These are phyloP conservation scores for Apis dorsata DNA, from an alignment of 1,140 invertebrate species.

Conservation along the genomic window DNA sequence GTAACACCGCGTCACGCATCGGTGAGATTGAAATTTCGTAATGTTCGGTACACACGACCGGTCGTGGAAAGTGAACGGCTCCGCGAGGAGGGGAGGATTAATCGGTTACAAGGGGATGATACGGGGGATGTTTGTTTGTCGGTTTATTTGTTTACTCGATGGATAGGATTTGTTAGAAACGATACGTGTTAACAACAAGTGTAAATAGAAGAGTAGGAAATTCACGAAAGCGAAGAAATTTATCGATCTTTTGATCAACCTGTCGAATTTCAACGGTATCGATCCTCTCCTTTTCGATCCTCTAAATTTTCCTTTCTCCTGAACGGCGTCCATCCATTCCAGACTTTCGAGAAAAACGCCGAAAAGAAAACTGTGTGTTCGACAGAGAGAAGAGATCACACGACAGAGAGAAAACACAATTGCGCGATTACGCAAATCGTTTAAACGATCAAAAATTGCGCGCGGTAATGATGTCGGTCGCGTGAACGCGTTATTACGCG, in stretches of 20 bases:
- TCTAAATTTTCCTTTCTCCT: too few relatives aligned
- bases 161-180: background rate
- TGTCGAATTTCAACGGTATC: too few relatives aligned
- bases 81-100: conserved; percentile 5
- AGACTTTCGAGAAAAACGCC: too few relatives aligned
- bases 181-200: too few relatives aligned
- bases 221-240: too few relatives aligned
- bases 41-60: conserved; percentile 41
- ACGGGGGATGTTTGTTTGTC: too few relatives aligned
- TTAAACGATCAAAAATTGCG: background rate
- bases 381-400: too few relatives aligned
- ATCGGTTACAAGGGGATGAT: background rate
- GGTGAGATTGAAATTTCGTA: conserved; percentile 47
- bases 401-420: background rate
- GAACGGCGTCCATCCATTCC: too few relatives aligned
- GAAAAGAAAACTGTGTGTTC: too few relatives aligned
- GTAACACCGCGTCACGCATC: conserved; percentile 41
- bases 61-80: background rate
- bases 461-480: conserved; percentile 19
- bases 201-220: too few relatives aligned
- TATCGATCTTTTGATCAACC: too few relatives aligned
- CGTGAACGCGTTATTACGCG: conserved; percentile 24
- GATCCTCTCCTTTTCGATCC: too few relatives aligned
- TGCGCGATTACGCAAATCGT: background rate
- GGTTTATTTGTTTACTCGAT: background rate